These are phyloP conservation scores for Iphiclides podalirius DNA, from an alignment of 2,888 invertebrate genomes.

Conservation along the genomic window DNA sequence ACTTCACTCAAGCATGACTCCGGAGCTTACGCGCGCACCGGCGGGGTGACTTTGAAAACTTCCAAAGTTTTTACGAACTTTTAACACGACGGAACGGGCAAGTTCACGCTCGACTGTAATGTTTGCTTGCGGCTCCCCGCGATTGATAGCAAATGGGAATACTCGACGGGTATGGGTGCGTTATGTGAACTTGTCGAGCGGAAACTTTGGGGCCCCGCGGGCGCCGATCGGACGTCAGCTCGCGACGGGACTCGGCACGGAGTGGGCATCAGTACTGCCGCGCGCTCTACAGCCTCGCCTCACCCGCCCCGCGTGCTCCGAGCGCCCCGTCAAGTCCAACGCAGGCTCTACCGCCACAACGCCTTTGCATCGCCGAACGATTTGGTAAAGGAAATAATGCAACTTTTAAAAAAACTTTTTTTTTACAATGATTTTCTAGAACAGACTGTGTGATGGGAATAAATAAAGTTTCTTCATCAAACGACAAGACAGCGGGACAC, in stretches of 20 bases:
- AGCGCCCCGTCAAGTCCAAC: neutral
- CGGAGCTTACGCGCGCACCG: constrained; percentile 51
- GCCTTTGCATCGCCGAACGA: neutral
- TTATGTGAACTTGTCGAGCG: too few relatives aligned
- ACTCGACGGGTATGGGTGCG: too few relatives aligned
- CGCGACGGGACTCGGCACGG: neutral
- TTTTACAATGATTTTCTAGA: too few relatives aligned
- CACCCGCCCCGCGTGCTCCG: neutral
- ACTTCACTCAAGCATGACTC: constrained; percentile 63
- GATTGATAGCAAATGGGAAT: too few relatives aligned
- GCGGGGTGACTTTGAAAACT: constrained; percentile 43
- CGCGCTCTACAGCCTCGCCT: neutral
- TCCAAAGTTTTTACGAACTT: constrained; percentile 59
- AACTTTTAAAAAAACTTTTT: too few relatives aligned
- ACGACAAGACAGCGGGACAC: too few relatives aligned
- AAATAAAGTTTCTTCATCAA: too few relatives aligned
- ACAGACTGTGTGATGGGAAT: too few relatives aligned
- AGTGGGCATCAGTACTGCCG: neutral
- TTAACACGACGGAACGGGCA: constrained; percentile 33
- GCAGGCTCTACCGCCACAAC: neutral
- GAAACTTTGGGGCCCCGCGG: neutral
- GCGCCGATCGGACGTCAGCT: neutral
- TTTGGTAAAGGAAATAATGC: too few relatives aligned
- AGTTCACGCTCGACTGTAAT: constrained; percentile 35
- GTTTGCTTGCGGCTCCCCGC: too few relatives aligned